phyloP scores from a whole-genome alignment of 2,888 invertebrate species.

The Petrophora chlorosata region DNA sequence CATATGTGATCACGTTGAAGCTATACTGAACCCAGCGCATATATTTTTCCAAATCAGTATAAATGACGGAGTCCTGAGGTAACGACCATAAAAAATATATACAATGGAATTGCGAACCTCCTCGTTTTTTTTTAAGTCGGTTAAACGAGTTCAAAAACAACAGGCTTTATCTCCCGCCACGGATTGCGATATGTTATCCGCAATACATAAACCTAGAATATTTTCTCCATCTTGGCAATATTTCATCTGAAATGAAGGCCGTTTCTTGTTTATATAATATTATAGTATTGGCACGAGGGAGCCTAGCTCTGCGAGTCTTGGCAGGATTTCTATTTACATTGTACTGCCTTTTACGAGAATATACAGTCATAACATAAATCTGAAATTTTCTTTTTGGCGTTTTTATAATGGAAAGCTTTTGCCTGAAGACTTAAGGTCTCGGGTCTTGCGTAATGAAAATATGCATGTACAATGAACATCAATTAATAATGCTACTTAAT shows the following conservation, averaged over 20 bases:
- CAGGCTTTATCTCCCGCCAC: not conserved
- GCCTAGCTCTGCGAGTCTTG: slow-evolving; percentile 15
- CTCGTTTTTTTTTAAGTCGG: too few relatives aligned
- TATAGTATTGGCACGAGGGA: slow-evolving; percentile 17
- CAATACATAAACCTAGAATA: slow-evolving; percentile 5
- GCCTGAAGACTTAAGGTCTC: too few relatives aligned
- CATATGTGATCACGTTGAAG: too few relatives aligned
- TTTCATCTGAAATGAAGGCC: slow-evolving; percentile 13
- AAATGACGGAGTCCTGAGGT: too few relatives aligned
- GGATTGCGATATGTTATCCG: not conserved
- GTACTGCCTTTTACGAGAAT: slow-evolving; percentile 16
- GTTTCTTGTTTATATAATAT: slow-evolving; percentile 16
- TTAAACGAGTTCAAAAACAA: too few relatives aligned
- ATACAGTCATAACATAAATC: slow-evolving; percentile 20
- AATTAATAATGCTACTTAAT: too few relatives aligned
- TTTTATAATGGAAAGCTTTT: slow-evolving; percentile 20
- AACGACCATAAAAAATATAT: too few relatives aligned
- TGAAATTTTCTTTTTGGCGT: slow-evolving; percentile 5
- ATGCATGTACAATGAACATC: too few relatives aligned
- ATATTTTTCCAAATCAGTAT: too few relatives aligned
- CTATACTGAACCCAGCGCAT: too few relatives aligned
- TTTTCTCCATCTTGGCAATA: slow-evolving; percentile 18
- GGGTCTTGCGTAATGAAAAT: too few relatives aligned
- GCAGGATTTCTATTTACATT: slow-evolving; percentile 21
- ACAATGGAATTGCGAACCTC: too few relatives aligned